Percentiles rank a stretch among this genome's conserved stretches.
These are phyloP conservation scores for Leiothrix lutea DNA, from an alignment of 2,113 vertebrate genomes.

Conservation along the genomic window DNA sequence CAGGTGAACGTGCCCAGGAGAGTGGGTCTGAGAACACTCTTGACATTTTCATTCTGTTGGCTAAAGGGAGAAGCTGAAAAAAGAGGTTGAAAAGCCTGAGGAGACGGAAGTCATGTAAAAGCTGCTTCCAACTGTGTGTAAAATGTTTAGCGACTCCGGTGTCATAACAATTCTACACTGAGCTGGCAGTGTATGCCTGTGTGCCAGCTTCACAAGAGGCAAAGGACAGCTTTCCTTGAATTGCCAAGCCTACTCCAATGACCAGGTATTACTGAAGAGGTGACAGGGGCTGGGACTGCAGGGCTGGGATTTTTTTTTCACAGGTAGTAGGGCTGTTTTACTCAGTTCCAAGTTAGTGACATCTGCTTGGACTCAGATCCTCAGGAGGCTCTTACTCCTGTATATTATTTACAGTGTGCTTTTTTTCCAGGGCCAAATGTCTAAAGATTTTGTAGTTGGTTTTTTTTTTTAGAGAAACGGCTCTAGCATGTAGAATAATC, in stretches of 20 bases:
- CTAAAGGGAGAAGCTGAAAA: conserved; percentile 15
- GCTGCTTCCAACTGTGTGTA: conserved; percentile 11
- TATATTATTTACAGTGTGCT: not conserved
- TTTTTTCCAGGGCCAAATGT: conserved; percentile 19
- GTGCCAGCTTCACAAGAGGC: not conserved
- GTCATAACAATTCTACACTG: not conserved
- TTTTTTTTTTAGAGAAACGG: not conserved
- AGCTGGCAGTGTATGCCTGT: not conserved
- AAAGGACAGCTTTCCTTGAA: not conserved
- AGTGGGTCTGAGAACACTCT: not conserved
- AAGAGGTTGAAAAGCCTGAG: not conserved
- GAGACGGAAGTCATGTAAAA: conserved; percentile 25
- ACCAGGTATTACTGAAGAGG: not conserved
- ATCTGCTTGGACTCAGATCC: not conserved
- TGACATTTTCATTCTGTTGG: conserved; percentile 18
- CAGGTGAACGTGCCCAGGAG: not conserved
- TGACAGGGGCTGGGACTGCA: not conserved
- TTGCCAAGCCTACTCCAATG: not conserved
- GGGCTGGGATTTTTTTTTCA: not conserved
- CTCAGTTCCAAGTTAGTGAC: conserved; percentile 1
- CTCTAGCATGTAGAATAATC: not conserved
- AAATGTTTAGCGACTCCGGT: not conserved
- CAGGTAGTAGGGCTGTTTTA: not conserved
- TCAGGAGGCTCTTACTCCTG: not conserved
- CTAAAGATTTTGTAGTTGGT: conserved; percentile 1